These are phyloP conservation scores for Ooceraea biroi DNA, from an alignment of 1,140 invertebrate species.

Conservation along the genomic window DNA sequence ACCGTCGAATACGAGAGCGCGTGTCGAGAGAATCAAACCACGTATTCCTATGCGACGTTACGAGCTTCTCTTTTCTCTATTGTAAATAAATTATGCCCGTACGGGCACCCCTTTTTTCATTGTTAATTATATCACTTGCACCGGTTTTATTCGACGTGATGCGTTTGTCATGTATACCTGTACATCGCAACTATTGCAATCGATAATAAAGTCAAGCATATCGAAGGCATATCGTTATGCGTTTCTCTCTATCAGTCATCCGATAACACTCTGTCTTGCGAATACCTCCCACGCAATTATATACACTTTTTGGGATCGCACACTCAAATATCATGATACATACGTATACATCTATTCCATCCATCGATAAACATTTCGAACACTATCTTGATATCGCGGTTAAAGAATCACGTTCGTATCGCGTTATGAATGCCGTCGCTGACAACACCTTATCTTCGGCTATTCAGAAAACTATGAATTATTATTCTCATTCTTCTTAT, in stretches of 20 bases:
- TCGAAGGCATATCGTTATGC: neutral
- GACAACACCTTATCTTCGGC: too few relatives aligned
- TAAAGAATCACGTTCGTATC: neutral
- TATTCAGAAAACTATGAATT: too few relatives aligned
- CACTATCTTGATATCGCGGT: neutral
- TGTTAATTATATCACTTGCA: neutral
- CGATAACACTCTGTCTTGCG: neutral
- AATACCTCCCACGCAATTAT: neutral
- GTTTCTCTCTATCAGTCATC: neutral
- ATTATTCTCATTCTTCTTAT: too few relatives aligned
- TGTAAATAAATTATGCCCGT: conserved; percentile 73
- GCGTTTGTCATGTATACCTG: conserved; percentile 10
- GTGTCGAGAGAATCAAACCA: conserved; percentile 1
- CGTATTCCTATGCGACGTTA: conserved; percentile 6
- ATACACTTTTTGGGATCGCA: neutral
- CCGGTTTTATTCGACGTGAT: neutral
- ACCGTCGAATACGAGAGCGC: conserved; percentile 10
- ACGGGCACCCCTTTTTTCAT: neutral
- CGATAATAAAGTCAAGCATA: conserved; percentile 38
- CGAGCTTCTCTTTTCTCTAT: conserved; percentile 67
- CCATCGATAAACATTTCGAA: neutral
- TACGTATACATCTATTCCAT: neutral
- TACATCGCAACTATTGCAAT: conserved; percentile 22
- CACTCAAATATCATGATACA: neutral
- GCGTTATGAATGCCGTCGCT: neutral